Evolutionary conservation across 2,888 invertebrate species (phyloP).

Genomic region (Epinotia bilunana): DNA sequence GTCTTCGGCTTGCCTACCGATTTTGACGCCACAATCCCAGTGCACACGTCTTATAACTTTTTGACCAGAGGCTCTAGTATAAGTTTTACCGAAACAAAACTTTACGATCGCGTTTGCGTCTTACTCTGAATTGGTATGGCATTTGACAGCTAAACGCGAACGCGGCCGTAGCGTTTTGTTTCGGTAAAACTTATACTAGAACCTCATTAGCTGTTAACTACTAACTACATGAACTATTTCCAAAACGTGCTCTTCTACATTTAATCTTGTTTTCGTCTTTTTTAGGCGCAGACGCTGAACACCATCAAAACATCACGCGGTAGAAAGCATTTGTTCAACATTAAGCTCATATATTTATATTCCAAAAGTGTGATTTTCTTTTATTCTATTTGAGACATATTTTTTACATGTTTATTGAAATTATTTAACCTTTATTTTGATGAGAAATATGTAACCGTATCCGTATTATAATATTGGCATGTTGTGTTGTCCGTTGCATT

Average conservation of each 20-base stretch:
- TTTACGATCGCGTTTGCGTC: too few relatives aligned
- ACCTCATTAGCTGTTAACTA: too few relatives aligned
- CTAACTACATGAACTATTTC: too few relatives aligned
- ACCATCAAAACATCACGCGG: constrained; percentile 13
- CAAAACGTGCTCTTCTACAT: background rate
- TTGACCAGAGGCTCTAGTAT: too few relatives aligned
- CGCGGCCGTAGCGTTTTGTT: too few relatives aligned
- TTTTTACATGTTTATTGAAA: constrained; percentile 23
- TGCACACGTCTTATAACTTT: too few relatives aligned
- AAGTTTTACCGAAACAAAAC: too few relatives aligned
- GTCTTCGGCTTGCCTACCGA: too few relatives aligned
- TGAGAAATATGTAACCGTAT: constrained; percentile 15
- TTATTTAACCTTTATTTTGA: constrained; percentile 28
- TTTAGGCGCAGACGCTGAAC: background rate
- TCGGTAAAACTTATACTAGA: too few relatives aligned
- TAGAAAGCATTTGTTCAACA: constrained; percentile 25
- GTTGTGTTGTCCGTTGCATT: background rate
- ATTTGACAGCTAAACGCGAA: too few relatives aligned
- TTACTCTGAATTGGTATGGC: too few relatives aligned
- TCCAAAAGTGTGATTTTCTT: constrained; percentile 45
- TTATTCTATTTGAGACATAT: constrained; percentile 34
- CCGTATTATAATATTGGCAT: background rate
- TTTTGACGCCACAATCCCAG: too few relatives aligned
- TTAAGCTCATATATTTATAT: constrained; percentile 44
- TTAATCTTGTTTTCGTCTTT: constrained; percentile 51